Evolutionary conservation across 2,888 invertebrate genomes (phyloP), one percentile per base, ranked within the genome.

Genomic region (Plagiodera versicolora): DNA sequence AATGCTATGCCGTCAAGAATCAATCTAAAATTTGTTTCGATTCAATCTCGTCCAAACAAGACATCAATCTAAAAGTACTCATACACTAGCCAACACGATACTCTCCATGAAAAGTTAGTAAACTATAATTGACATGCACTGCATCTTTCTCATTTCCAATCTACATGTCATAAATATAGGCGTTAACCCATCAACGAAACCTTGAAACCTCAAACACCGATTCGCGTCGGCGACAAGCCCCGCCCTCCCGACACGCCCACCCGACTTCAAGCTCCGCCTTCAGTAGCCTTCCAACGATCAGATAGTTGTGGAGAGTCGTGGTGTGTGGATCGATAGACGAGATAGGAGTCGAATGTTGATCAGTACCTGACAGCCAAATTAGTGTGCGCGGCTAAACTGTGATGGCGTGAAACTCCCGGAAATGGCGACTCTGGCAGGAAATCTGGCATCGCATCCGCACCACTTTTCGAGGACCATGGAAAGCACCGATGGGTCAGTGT

Each of bases 221-320:
- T 79, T 79, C 73, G 78, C 64, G 69, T 61, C 50, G 45, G 44
- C 57, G 24, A 48, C 49, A 57, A 54, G 64, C 65, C 63, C 72
- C 74, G 66, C 70, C 71, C 60, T 61, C 45, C 53, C 30, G 18
- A 58, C 60, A 70, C 73, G 74, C 74, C 73, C 62, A 56, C 30
- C 30, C 9, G n/a, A 18, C 24, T 20, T 49, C 56, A 70, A 67
- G 71, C 79, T 67, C 77, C 79, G 80, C 79, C 79, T 73, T 63
- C 52, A 61, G 59, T 59, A 65, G 60, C 67, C 68, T 67, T 68
- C 63, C 66, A 64, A 67, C 65, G 72, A 66, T 75, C 79, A 79
- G 79, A 78, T 69, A 72, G 75, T 70, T 74, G 73, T 73, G 74
- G 75, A 68, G 74, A 71, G 69, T 73, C 77, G 77, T 70, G 72